Base-by-base conservation (phyloP, 2,797 vertebrate genomes). In the Mormyrops attenuatus region DNA sequence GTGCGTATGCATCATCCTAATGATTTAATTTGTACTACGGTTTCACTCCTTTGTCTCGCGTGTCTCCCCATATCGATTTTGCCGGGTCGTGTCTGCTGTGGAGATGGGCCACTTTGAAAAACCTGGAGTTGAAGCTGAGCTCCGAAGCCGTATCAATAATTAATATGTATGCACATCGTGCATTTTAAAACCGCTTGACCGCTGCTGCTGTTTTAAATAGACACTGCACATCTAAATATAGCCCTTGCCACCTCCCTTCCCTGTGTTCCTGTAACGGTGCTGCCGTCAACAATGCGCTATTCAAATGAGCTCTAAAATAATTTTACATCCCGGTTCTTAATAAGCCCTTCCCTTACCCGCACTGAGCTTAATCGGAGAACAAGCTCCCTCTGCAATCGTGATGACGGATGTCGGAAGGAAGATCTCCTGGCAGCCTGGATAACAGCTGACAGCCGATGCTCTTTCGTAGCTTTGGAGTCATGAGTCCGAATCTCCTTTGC, bases 1-100 rank as follows among this genome's bases (percentile, higher is more conserved):
- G 30, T 88, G 89, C 85, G 92, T 88, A 88, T 88, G 88, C 90
- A 90, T 88, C 89, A 86, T 92, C 80, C 91, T 92, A 91, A 93
- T 93, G 89, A 90, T 90, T 92, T 82, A 91, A 90, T 92, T 90
- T 92, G 92, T 87, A 53, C 63, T 73, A 20, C 34, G 66, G 90
- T 89, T 92, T 91, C 89, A 91, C 91, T 84, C 55, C 73, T 82
- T 92, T 88, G 87, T 87, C 85, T 91, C 91, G 63, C 44, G 22
- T 89, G 52, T 73, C 55, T 89, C 60, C 41, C 34, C 87, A 52
- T 22, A 91, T 91, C 88, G 87, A 87, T 93, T 91, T 90, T 80
- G 57, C 87, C 34, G 90, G 87, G 89, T 85, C 69, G 60, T 44
- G 66, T 30, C 87, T 89, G 86, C 89, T 82, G 89, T 90, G 55